Base-by-base conservation (phyloP, 2,888 invertebrate genomes). In the Diaprepes abbreviatus region DNA sequence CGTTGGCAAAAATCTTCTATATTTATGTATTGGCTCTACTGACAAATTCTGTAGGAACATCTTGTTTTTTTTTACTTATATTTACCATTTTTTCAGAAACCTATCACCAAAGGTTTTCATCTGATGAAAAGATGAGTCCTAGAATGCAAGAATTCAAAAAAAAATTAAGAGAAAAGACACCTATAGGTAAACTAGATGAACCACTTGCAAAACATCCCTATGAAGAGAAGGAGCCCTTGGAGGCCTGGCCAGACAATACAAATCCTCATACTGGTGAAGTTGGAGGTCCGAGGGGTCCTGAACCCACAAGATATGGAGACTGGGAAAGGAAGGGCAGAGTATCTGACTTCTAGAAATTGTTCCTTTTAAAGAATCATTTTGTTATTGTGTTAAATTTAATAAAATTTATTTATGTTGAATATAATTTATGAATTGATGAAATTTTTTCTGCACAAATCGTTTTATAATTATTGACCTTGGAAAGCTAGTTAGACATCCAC, bases 251-350 rank as follows among this genome's bases (percentile, higher is more conserved):
- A 10, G 89, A 96, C 80, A 91, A 93, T 79, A 90, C 88, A 1
- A 98, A 98, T 85, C 98, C 98, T 3, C 80, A 89, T 66, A 98
- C 98, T 4, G 98, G 98, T 9, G 98, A 99, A 88, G 86, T 95
- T 66, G 96, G 96, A 35, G 98, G 98, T 0, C 98, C 98, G 0
- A 87, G 90, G 77, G 99, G 99, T 4, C 99, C 98, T 0, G 99
- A 99, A 86, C 99, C 99, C 6, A 99, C 99, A 9, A 89, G 99
- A 76, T 99, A 96, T 85, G 99, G 99, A 1, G 99, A 99, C 85
- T 99, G 99, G 99, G 99, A 99, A 83, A 89, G 98, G 75, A 99
- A 99, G 82, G 99, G 99, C 70, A 88, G 98, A 81, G 96, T 96
- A 36, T 89, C 94, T 1, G 99, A 99, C 86, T 99, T 99, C 70